Conservation (phyloP, 2,888 invertebrate species). For the Cylindroiulus punctatus region DNA sequence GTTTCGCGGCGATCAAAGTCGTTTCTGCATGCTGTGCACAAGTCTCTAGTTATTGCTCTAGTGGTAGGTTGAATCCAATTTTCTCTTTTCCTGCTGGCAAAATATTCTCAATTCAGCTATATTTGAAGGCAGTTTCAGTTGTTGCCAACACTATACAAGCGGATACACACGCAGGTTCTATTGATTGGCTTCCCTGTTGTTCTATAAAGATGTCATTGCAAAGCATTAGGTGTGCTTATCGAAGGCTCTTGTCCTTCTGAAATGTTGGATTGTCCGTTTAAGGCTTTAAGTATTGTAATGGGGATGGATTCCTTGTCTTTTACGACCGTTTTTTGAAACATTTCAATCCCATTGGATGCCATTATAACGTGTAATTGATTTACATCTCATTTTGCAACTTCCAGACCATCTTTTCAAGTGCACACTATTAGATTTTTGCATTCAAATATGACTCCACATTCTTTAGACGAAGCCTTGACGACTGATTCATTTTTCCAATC, state of each 20-base stretch:
- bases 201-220: background rate
- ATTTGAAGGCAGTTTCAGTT: background rate
- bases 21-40: background rate
- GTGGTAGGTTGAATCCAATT: background rate
- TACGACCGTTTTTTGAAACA: background rate
- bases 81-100: background rate
- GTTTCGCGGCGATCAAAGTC: background rate
- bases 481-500: background rate
- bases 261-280: background rate
- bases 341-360: background rate
- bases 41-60: background rate
- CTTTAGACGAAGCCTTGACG: background rate
- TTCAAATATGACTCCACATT: background rate
- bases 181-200: background rate
- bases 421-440: background rate
- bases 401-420: background rate
- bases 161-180: slow-evolving; percentile 5
- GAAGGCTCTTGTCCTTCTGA: background rate
- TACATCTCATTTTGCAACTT: background rate
- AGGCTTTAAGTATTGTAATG: background rate
- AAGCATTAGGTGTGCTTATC: background rate
- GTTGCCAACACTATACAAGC: background rate
- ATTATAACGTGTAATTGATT: background rate
- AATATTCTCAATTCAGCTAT: background rate
- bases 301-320: background rate